Percentiles rank a stretch among this genome's conserved stretches.
phyloP scores from a whole-genome alignment of 2,888 invertebrate species.

The Neria commutata region DNA sequence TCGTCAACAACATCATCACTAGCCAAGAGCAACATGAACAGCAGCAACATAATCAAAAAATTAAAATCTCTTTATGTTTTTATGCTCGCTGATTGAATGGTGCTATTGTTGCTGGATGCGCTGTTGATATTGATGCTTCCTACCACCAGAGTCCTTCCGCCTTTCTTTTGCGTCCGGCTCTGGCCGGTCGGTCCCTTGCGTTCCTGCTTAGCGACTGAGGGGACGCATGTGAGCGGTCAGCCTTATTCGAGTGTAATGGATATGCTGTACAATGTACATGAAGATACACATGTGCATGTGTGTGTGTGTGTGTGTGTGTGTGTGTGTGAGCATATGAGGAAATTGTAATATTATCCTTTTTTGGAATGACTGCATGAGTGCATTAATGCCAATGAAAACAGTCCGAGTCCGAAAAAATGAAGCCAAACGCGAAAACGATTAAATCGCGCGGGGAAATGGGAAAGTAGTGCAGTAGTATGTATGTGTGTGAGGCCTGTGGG shows the following conservation, averaged over 20 bases:
- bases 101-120: constrained; percentile 50
- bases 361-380: constrained; percentile 1
- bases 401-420: too few species aligned
- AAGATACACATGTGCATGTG: too few species aligned
- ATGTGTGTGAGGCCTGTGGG: not conserved
- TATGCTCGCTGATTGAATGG: constrained; percentile 56
- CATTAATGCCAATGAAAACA: constrained; percentile 1
- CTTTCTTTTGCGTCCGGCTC: not conserved
- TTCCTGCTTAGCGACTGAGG: constrained; percentile 28
- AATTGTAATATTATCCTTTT: constrained; percentile 40
- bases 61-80: constrained; percentile 62
- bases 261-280: too few species aligned
- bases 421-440: constrained; percentile 28
- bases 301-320: too few species aligned
- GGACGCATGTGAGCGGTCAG: constrained; percentile 33
- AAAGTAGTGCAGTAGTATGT: not conserved
- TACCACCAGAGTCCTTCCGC: not conserved
- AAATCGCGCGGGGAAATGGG: constrained; percentile 20
- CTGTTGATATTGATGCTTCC: constrained; percentile 42
- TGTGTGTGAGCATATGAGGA: constrained; percentile 30
- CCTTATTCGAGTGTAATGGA: constrained; percentile 49
- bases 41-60: constrained; percentile 60
- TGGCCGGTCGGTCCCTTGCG: too few species aligned
- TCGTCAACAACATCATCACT: not conserved
- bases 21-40: constrained; percentile 22